Evolutionary conservation across 2,888 invertebrate species (phyloP), one percentile per base, ranked within the genome.

Genomic region (Trissoscelio sp.): DNA sequence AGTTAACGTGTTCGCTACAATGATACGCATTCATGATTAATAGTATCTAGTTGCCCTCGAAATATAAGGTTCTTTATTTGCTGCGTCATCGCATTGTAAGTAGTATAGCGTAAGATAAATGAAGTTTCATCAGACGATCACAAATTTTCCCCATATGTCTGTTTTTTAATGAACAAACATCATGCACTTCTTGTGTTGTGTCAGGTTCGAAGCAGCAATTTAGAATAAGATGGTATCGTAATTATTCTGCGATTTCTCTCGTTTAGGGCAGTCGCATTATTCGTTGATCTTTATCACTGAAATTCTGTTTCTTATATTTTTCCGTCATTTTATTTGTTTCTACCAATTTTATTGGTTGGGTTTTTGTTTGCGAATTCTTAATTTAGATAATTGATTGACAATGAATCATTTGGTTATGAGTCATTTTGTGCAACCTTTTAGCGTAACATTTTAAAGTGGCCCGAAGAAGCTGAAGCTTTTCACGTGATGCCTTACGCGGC

Each of bases 1-100:
- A 57, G 57, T 69, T 46, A 57, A 69, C 34, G 46, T 57, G 57
- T 57, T 69, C 34, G 16, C 57, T 34, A 69, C 12, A 44, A 22
- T 57, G 34, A 46, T 57, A 69, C 34, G 57, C 28, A 64, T 51
- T 64, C 22, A 14, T 55, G 69, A 69, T 69, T 69, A 69, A 69
- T 69, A 34, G 57, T 16, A 22, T 57, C 46, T 34, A 55, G 46
- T 69, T 69, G 46, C 34, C 42, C 46, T 51, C 39, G 22, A 57
- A 57, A 69, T 69, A 42, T 57, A 46, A 42, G 34, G 34, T 57
- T 46, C 44, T 44, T 57, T 57, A 57, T 69, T 34, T 69, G 42
- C 57, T 18, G 28, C 44, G 31, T 69, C 55, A 55, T 11, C 14
- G 12, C 18, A 31, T 69, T 69, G 55, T 69, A 55, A 67, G 67